A percentile compares a stretch with the other conserved stretches of the same genome.
These are phyloP conservation scores for Gymnothorax reevesii DNA, from an alignment of 2,797 vertebrate species.

Conservation along the genomic window DNA sequence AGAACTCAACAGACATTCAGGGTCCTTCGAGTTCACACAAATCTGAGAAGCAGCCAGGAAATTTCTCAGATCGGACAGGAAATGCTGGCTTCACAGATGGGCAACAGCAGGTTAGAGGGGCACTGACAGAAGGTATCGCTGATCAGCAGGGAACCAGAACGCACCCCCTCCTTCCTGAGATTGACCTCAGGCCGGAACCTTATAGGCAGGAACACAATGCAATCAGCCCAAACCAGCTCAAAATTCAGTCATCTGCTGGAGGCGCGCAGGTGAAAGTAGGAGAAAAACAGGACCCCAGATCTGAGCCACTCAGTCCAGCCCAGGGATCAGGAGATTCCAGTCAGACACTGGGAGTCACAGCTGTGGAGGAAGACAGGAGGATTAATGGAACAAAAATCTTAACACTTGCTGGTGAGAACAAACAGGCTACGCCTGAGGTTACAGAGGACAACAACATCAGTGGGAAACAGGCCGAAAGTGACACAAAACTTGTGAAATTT, in stretches of 20 bases:
- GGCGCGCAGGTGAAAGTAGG: constrained; percentile 36
- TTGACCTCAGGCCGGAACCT: constrained; percentile 31
- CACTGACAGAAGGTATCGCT: constrained; percentile 18
- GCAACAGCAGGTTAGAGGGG: constrained; percentile 18
- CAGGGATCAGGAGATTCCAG: constrained; percentile 26
- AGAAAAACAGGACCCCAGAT: constrained; percentile 35
- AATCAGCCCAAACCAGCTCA: constrained; percentile 30
- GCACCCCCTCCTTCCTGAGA: constrained; percentile 20
- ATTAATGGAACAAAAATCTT: constrained; percentile 46
- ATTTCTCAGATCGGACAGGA: constrained; percentile 34
- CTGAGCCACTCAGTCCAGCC: constrained; percentile 12
- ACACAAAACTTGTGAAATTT: constrained; percentile 46
- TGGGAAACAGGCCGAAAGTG: constrained; percentile 47
- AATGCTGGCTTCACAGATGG: constrained; percentile 26
- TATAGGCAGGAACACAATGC: constrained; percentile 39
- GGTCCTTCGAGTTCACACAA: background rate
- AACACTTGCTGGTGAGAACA: constrained; percentile 52
- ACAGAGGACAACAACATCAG: constrained; percentile 45
- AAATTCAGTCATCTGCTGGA: constrained; percentile 24
- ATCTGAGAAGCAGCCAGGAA: constrained; percentile 1
- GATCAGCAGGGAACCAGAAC: constrained; percentile 19
- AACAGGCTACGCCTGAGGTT: constrained; percentile 34
- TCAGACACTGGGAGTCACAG: constrained; percentile 25
- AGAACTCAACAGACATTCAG: background rate
- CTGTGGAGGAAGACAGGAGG: constrained; percentile 28